phyloP scores from a whole-genome alignment of 2,888 invertebrate genomes.

The Toxonevra muliebris region DNA sequence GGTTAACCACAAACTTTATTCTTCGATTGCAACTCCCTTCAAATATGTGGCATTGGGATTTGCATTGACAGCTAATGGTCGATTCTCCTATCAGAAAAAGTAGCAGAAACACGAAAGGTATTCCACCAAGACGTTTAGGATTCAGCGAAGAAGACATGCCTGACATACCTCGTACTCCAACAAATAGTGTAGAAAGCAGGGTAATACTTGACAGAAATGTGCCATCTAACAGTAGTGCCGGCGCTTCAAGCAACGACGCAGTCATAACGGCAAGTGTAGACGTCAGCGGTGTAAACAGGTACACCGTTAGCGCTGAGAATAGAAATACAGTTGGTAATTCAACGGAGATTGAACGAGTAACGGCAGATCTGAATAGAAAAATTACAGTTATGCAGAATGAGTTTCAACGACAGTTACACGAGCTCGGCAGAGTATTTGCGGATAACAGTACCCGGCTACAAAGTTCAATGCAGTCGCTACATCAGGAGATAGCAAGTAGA shows the following conservation, averaged over 20 bases:
- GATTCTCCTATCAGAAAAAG: slow-evolving; percentile 2
- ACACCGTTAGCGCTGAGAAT: background rate
- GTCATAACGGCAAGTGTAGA: no score
- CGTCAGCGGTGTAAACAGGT: no score
- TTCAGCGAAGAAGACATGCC: slow-evolving; percentile 8
- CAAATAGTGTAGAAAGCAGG: background rate
- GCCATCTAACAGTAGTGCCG: background rate
- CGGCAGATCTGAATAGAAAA: slow-evolving; percentile 5
- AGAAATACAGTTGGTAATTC: background rate
- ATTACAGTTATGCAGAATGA: slow-evolving; percentile 1
- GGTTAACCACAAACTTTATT: no score
- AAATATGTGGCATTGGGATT: no score
- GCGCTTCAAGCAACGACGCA: background rate
- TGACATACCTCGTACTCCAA: background rate
- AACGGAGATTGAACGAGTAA: slow-evolving; percentile 10
- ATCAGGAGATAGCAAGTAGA: slow-evolving; percentile 3
- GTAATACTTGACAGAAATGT: background rate
- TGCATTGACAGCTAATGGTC: no score
- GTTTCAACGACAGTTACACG: no score
- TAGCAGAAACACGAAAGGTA: slow-evolving; percentile 4
- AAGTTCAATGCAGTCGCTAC: slow-evolving; percentile 6
- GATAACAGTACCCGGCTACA: no score
- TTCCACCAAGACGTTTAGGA: slow-evolving; percentile 12
- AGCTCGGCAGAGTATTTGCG: no score
- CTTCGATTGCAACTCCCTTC: no score